Conservation (phyloP, 2,888 invertebrate species). For the Pimpla rufipes region DNA sequence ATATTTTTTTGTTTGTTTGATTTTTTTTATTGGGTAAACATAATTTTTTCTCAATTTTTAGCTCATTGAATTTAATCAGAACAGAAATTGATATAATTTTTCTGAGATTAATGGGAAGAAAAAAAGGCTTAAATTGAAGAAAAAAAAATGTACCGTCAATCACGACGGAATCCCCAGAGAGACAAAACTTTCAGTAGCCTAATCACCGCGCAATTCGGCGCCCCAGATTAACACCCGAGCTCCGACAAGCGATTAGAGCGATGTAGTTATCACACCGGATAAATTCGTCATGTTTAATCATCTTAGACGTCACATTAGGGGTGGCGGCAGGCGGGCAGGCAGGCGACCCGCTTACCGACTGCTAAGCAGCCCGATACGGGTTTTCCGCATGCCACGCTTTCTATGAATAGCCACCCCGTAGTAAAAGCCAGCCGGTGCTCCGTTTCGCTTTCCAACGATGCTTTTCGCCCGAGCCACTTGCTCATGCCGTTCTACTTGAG, state of each 20-base stretch:
- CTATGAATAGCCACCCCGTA: constrained; percentile 63
- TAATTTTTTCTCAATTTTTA: too few species aligned
- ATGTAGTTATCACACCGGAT: not conserved
- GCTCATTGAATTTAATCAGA: too few species aligned
- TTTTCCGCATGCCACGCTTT: constrained; percentile 67
- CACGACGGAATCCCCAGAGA: not conserved
- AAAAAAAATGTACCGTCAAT: not conserved
- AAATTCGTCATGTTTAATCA: constrained; percentile 12
- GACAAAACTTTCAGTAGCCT: not conserved
- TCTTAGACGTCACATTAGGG: not conserved
- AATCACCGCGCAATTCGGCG: not conserved
- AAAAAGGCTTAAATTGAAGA: not conserved
- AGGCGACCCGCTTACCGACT: constrained; percentile 27
- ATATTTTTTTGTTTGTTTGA: too few species aligned
- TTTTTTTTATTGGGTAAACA: too few species aligned
- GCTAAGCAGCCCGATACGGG: constrained; percentile 30
- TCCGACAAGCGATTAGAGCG: not conserved
- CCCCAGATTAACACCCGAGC: not conserved
- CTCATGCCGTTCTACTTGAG: not conserved
- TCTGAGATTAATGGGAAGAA: too few species aligned
- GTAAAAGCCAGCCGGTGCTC: constrained; percentile 27
- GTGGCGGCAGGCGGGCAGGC: not conserved
- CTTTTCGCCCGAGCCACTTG: constrained; percentile 4
- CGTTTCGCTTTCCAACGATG: constrained; percentile 31
- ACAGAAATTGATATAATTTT: too few species aligned